phyloP scores from a whole-genome alignment of 2,797 vertebrate species.

The Mus spretus region DNA sequence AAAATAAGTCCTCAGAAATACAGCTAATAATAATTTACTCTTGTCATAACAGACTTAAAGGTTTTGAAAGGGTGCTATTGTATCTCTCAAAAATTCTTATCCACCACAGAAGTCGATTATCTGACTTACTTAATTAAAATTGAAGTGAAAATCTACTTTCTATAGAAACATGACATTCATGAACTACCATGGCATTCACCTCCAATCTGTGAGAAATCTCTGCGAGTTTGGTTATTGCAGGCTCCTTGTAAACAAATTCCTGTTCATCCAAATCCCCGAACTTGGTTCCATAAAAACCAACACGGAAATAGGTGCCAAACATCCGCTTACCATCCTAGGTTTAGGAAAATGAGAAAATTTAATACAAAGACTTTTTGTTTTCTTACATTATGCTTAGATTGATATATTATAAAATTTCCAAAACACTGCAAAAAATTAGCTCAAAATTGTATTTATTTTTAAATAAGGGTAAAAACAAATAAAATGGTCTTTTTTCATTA shows the following conservation, averaged over 20 bases:
- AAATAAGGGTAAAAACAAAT: slow-evolving; percentile 58
- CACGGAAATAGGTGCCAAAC: slow-evolving; percentile 99
- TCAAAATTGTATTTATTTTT: slow-evolving; percentile 56
- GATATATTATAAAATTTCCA: slow-evolving; percentile 29
- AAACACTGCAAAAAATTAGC: slow-evolving; percentile 37
- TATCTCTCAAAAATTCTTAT: slow-evolving; percentile 24
- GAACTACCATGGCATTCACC: slow-evolving; percentile 88
- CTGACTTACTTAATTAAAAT: slow-evolving; percentile 23
- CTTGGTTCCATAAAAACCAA: slow-evolving; percentile 98
- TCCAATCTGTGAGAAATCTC: slow-evolving; percentile 98
- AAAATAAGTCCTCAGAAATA: slow-evolving; percentile 40
- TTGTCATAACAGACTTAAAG: slow-evolving; percentile 33
- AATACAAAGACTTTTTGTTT: slow-evolving; percentile 59
- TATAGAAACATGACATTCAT: slow-evolving; percentile 24
- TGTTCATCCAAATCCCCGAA: slow-evolving; percentile 99
- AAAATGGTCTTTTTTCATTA: slow-evolving; percentile 28
- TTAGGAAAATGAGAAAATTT: slow-evolving; percentile 85
- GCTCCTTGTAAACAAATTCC: slow-evolving; percentile 99
- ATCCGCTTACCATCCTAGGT: slow-evolving; percentile 97
- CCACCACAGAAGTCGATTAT: neutral
- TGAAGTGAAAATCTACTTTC: neutral
- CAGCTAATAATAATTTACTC: slow-evolving; percentile 9
- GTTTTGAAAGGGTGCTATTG: neutral
- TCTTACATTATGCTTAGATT: slow-evolving; percentile 31
- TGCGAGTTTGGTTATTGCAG: slow-evolving; percentile 98